Evolutionary conservation across 2,888 invertebrate genomes (phyloP), one percentile per base, ranked within the genome.

Genomic region (Mesorhabditis spiculigera): DNA sequence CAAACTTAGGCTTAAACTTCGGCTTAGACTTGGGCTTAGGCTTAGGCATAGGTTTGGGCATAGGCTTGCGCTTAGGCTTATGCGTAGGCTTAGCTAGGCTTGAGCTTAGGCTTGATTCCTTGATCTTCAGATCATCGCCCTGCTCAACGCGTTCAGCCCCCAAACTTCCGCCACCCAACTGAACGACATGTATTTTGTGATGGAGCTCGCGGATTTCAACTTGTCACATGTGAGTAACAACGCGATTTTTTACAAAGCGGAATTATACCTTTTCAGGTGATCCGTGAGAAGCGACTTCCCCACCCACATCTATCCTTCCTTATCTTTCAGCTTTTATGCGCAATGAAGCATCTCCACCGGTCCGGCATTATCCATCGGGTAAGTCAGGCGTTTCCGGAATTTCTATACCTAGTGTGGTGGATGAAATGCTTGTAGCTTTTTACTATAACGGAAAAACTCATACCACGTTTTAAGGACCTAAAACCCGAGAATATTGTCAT

Each of bases 401-500:
- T 10, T 1, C 58, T 50, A 50, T 10, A 13, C n/a, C 58, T 50
- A 50, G 58, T 2, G 8, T 50, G 8, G 58, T 13, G n/a, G 1
- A 13, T 50, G 10, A 50, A 2, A 50, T 13, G 58, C n/a, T 50
- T 50, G 58, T 28, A 28, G 28, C 28, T 28, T 28, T 28, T 28
- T 3, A 28, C 28, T 28, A 28, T 28, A 28, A 1, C 28, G 28
- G 28, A 28, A 28, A 28, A 28, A 28, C 28, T 28, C 28, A 28
- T 28, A 28, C 28, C 28, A 28, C 28, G 28, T 50, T 50, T 50
- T 50, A 10, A 50, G 58, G 58, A 50, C n/a, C 58, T 50, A 50
- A 50, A 50, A 50, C 58, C 58, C 8, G 58, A 50, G n/a, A 50
- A 50, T n/a, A 50, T 50, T 50, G 58, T 50, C n/a, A n/a, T 50